A percentile compares a stretch with the other conserved stretches of the same genome.
These are phyloP conservation scores for Fissipunctia ypsillon DNA, from an alignment of 2,888 invertebrate genomes.

Conservation along the genomic window DNA sequence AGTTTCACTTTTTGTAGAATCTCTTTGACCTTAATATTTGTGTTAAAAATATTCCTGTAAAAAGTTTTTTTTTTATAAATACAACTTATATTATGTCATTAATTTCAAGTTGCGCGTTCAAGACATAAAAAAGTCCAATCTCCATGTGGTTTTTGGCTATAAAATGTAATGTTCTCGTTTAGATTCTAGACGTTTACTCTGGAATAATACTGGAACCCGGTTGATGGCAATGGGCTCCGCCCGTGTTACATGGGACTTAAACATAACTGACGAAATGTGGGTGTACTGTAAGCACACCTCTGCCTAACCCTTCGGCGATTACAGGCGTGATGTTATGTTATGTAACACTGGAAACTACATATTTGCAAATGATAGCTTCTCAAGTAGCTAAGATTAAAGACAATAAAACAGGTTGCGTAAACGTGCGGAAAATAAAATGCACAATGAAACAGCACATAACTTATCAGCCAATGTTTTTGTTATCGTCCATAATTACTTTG, in stretches of 20 bases:
- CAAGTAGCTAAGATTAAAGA: no score
- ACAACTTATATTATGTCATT: background rate
- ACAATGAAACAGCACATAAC: constrained; percentile 14
- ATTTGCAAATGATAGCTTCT: no score
- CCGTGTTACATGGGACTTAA: no score
- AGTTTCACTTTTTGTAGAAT: constrained; percentile 38
- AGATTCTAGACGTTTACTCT: background rate
- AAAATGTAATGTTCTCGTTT: background rate
- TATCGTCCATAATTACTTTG: constrained; percentile 13
- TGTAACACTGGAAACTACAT: background rate
- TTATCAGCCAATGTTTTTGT: constrained; percentile 20
- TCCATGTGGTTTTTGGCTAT: background rate
- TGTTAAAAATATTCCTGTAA: background rate
- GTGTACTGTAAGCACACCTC: no score
- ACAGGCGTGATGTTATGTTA: no score
- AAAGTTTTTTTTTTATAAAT: background rate
- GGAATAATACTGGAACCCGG: background rate
- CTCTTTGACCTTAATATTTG: constrained; percentile 25
- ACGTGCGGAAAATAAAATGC: background rate
- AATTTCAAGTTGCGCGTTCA: background rate
- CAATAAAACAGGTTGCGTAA: no score
- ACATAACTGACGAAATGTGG: no score
- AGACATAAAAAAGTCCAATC: background rate
- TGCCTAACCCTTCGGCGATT: no score
- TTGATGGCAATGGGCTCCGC: no score